Evolutionary conservation across 2,113 vertebrate species (phyloP).

Genomic region (Proterorhinus semilunaris): DNA sequence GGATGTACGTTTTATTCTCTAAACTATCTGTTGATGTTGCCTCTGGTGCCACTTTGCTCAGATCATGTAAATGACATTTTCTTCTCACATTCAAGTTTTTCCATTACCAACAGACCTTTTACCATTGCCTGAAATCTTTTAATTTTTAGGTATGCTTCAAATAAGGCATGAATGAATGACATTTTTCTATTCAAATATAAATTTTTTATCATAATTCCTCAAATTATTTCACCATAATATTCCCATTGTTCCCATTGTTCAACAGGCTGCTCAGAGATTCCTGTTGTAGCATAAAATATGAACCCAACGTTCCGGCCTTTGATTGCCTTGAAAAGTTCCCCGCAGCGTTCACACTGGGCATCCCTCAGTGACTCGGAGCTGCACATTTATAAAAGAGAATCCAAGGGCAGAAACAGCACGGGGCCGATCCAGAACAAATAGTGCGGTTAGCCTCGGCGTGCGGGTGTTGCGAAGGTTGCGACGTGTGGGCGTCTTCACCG

Average conservation of each 20-base stretch:
- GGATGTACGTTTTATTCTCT: too few species aligned
- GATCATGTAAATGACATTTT: too few species aligned
- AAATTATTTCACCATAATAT: not conserved
- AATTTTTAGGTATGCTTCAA: too few species aligned
- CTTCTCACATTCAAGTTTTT: too few species aligned
- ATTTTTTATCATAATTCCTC: not conserved
- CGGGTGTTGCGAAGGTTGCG: conserved; percentile 19
- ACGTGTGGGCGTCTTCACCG: conserved; percentile 7
- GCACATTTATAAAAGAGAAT: conserved; percentile 23
- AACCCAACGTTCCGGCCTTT: conserved; percentile 4
- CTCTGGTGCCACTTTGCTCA: too few species aligned
- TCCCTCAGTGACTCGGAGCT: conserved; percentile 18
- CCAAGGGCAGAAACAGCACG: conserved; percentile 7
- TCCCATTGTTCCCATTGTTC: not conserved
- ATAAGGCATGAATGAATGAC: too few species aligned
- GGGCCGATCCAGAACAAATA: conserved; percentile 8
- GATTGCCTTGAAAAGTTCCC: conserved; percentile 5
- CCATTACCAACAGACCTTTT: too few species aligned
- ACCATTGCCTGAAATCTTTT: too few species aligned
- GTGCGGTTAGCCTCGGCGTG: conserved; percentile 1
- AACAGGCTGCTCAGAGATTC: not conserved
- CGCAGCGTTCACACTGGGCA: conserved; percentile 7
- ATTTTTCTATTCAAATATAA: too few species aligned
- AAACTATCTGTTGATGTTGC: too few species aligned
- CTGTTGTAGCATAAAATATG: not conserved